Base-by-base conservation (phyloP, 2,797 vertebrate genomes). In the Coracias cyanogaster region DNA sequence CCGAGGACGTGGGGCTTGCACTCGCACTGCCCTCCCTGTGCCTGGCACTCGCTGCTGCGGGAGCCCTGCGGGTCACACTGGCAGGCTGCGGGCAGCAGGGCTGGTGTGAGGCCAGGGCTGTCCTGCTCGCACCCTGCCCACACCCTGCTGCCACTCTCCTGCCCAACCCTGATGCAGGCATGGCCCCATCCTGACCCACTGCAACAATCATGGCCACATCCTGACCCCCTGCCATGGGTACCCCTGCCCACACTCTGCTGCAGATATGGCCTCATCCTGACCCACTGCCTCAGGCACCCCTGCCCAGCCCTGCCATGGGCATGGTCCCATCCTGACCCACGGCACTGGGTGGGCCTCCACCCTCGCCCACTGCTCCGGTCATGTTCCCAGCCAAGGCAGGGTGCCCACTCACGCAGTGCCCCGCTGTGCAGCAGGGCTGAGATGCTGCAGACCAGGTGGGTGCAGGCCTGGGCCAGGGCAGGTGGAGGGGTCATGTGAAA, bases 31-130 rank as follows among this genome's bases (percentile, higher is more conserved):
- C 98, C 99, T 9, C 98, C 98, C 9, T 99, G 98, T 43, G 81
- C 97, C 19, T 98, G 94, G 89, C 99, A 99, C 87, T 99, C 98
- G 0, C 98, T 97, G 73, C 98, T 99, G 96, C 98, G 96, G 29
- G 99, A 99, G 55, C 99, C 99, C 96, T 99, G 98, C 3, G 97
- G 98, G 94, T 99, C 97, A 66, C 98, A 99, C 90, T 98, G 97
- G 95, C 99, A 99, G 58, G 98, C 99, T 99, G 98, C 0, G 57
- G 92, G 54, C 24, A 49, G 49, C 6, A 25, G 54, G 46, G 66
- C 26, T 7, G 9, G 61, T 2, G 1, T 95, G 72, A 35, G 61
- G 51, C 49, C 2, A 5, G 62, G 41, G 72, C 41, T 54, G 73
- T 31, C 39, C 62, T 88, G 45, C 16, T 39, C 35, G 15, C 48